Evolutionary conservation across 2,888 invertebrate species (phyloP), one percentile per base, ranked within the genome.

Genomic region (Coelopa pilipes): DNA sequence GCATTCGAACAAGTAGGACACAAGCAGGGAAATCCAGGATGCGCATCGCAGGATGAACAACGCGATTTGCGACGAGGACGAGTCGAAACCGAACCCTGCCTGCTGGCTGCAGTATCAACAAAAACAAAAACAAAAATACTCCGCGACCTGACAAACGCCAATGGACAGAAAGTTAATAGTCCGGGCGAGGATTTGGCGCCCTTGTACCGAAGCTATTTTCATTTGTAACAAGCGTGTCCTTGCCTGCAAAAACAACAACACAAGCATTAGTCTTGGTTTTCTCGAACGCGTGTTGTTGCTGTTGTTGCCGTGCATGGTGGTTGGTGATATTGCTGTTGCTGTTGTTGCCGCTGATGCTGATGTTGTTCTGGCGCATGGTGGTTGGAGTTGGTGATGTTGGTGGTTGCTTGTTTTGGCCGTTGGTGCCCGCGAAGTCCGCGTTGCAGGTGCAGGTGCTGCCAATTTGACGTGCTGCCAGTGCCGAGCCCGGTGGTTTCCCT

Each of bases 91-190:
- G 50, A 45, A 19, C 50, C n/a, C 62, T 47, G 46, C 15, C 34
- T 70, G 62, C 34, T 7, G 34, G 34, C 34, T 34, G 34, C 2
- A n/a, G n/a, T n/a, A n/a, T n/a, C n/a, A n/a, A n/a, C n/a, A 34
- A 34, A 2, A 34, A 34, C 34, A 34, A 34, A 7, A 34, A 34
- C 34, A 34, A 34, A 2, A 34, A 34, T 7, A 34, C 34, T 34
- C 4, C 34, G n/a, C 34, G 34, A 34, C 34, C 34, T 34, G 60
- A 53, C 53, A 53, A 15, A 21, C 24, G 49, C 15, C 49, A 49
- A 50, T 66, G 66, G 45, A 57, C 46, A 47, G 81, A 82, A 85
- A 84, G 84, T 84, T 84, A 84, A 84, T 85, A 83, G 86, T 80
- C 82, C 82, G 80, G 74, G 76, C 76, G 78, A 77, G 71, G 81